These are phyloP conservation scores for Salarias fasciatus DNA, from an alignment of 2,797 vertebrate species.

Conservation along the genomic window DNA sequence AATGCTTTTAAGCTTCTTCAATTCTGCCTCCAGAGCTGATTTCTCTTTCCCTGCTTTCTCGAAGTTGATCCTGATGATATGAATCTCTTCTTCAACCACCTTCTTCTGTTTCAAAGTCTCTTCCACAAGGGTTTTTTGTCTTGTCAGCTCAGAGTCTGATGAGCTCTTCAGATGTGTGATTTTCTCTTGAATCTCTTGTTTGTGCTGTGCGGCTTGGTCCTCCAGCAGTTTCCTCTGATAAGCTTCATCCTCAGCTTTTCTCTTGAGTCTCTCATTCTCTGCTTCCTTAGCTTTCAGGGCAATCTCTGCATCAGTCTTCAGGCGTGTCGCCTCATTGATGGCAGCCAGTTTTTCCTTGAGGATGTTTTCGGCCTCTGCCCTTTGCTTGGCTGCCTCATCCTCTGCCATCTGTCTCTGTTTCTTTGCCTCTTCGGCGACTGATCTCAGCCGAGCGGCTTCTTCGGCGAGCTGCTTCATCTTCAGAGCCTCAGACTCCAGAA, in stretches of 20 bases:
- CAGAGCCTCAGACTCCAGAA: slow-evolving; percentile 89
- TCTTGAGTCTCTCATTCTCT: slow-evolving; percentile 92
- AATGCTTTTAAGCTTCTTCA: slow-evolving; percentile 87
- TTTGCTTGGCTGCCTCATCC: slow-evolving; percentile 88
- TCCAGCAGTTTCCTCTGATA: slow-evolving; percentile 94
- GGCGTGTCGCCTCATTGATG: slow-evolving; percentile 90
- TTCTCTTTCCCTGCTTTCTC: slow-evolving; percentile 91
- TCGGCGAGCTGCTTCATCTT: slow-evolving; percentile 94
- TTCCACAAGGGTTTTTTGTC: slow-evolving; percentile 92
- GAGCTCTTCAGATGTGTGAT: slow-evolving; percentile 89
- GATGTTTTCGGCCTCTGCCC: slow-evolving; percentile 91
- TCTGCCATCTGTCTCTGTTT: slow-evolving; percentile 92
- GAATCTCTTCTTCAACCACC: slow-evolving; percentile 94
- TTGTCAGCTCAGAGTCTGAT: slow-evolving; percentile 86
- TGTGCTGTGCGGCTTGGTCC: slow-evolving; percentile 93
- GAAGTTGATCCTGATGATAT: slow-evolving; percentile 89
- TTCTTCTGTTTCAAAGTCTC: slow-evolving; percentile 92
- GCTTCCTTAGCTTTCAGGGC: slow-evolving; percentile 95
- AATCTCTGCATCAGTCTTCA: slow-evolving; percentile 93
- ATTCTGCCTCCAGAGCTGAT: slow-evolving; percentile 89
- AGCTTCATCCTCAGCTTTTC: slow-evolving; percentile 93
- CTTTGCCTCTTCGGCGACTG: slow-evolving; percentile 92
- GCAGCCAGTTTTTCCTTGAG: slow-evolving; percentile 93
- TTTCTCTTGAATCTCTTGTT: slow-evolving; percentile 93
- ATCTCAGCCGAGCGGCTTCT: slow-evolving; percentile 89